phyloP scores from a whole-genome alignment of 2,797 vertebrate genomes.

The Mormyrops boulengeri region DNA sequence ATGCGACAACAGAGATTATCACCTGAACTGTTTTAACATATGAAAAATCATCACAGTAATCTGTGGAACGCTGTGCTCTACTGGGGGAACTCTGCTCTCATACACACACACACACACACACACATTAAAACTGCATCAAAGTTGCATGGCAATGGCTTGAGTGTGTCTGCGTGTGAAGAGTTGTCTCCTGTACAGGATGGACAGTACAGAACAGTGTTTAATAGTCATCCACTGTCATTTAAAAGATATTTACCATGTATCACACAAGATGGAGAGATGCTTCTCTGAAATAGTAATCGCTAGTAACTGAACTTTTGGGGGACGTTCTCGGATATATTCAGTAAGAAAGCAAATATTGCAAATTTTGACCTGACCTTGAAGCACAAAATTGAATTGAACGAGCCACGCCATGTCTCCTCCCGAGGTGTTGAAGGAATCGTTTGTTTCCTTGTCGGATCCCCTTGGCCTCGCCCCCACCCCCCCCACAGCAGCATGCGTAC shows the following conservation, averaged over 20 bases:
- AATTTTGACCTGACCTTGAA: neutral
- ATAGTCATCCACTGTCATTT: neutral
- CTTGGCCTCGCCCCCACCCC: neutral
- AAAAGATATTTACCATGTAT: neutral
- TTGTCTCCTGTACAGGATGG: neutral
- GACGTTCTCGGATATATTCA: neutral
- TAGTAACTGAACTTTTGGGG: neutral
- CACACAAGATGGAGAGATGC: neutral
- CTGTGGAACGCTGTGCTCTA: neutral
- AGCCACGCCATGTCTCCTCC: too few relatives aligned
- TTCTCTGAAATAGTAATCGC: neutral
- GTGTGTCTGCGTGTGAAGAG: neutral
- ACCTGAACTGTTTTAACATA: slow-evolving; percentile 29
- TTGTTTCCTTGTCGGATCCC: neutral
- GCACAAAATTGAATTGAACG: neutral
- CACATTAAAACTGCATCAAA: neutral
- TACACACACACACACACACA: neutral
- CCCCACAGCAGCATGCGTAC: slow-evolving; percentile 7
- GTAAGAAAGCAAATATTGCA: neutral
- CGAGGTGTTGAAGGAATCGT: neutral
- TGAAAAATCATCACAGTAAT: neutral
- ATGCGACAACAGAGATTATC: slow-evolving; percentile 40
- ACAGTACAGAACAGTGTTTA: neutral
- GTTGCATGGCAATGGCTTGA: too few relatives aligned
- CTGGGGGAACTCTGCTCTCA: neutral